phyloP scores from a whole-genome alignment of 2,113 vertebrate species.

The Nettapus auritus region DNA sequence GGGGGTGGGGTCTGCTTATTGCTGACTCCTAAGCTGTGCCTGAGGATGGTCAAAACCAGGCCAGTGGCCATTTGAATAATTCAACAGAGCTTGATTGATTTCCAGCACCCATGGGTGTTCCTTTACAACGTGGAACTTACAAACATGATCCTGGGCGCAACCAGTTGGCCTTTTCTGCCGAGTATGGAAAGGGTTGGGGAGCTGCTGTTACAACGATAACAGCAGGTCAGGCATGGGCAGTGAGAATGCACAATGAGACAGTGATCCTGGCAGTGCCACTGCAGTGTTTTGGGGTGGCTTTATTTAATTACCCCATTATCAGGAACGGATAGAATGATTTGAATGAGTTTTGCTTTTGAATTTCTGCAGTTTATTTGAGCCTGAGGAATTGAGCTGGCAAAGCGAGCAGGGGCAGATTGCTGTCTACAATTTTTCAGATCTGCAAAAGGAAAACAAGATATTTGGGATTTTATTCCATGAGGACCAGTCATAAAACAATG shows the following conservation, averaged over 20 bases:
- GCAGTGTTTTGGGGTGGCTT: neutral
- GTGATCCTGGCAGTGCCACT: neutral
- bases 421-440: neutral
- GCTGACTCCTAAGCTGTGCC: neutral
- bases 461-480: neutral
- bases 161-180: neutral
- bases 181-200: neutral
- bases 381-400: neutral
- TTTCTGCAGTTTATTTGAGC: neutral
- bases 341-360: neutral
- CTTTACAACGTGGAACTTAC: neutral
- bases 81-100: neutral
- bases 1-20: neutral
- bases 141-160: neutral
- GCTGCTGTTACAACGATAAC: neutral
- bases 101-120: neutral
- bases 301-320: neutral
- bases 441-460: neutral
- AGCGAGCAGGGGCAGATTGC: neutral
- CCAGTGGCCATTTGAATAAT: fast-evolving
- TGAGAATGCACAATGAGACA: neutral
- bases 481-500: neutral
- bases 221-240: neutral
- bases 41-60: neutral
- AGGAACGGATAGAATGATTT: neutral